These are phyloP conservation scores for Hemaris fuciformis DNA, from an alignment of 2,888 invertebrate species.

Conservation along the genomic window DNA sequence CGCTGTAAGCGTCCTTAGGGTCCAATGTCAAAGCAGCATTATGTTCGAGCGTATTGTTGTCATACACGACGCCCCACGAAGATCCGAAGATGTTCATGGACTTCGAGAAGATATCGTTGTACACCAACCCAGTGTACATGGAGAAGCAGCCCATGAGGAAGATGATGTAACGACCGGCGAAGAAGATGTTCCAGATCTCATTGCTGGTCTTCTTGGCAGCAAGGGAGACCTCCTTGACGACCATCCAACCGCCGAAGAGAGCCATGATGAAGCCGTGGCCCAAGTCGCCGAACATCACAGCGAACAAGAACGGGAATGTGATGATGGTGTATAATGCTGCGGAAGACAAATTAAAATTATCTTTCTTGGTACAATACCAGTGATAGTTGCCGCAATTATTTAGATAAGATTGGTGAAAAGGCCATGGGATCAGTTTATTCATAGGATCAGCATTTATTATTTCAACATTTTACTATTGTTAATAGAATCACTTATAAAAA, in stretches of 20 bases:
- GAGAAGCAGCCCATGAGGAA: slow-evolving; percentile 98
- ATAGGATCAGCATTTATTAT: too few relatives aligned
- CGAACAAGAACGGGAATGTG: slow-evolving; percentile 97
- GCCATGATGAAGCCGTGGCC: slow-evolving; percentile 95
- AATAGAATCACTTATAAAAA: too few relatives aligned
- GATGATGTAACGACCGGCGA: slow-evolving; percentile 98
- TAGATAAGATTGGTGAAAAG: too few relatives aligned
- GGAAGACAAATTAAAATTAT: slow-evolving; percentile 32
- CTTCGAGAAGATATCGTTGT: slow-evolving; percentile 98
- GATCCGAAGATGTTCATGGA: slow-evolving; percentile 97
- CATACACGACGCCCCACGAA: slow-evolving; percentile 86
- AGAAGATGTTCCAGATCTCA: slow-evolving; percentile 99
- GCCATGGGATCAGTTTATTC: too few relatives aligned
- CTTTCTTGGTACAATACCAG: too few relatives aligned
- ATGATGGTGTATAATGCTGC: slow-evolving; percentile 92
- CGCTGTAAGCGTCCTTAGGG: slow-evolving; percentile 82
- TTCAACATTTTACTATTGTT: too few relatives aligned
- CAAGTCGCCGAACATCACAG: slow-evolving; percentile 97
- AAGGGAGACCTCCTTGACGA: slow-evolving; percentile 88
- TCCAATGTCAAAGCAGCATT: slow-evolving; percentile 82
- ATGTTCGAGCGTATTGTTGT: slow-evolving; percentile 70
- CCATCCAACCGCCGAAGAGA: slow-evolving; percentile 90
- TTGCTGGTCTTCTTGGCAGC: slow-evolving; percentile 85
- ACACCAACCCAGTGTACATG: slow-evolving; percentile 98
- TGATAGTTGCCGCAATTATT: too few relatives aligned